phyloP scores from a whole-genome alignment of 2,888 invertebrate species.

The Megalurothrips usitatus region DNA sequence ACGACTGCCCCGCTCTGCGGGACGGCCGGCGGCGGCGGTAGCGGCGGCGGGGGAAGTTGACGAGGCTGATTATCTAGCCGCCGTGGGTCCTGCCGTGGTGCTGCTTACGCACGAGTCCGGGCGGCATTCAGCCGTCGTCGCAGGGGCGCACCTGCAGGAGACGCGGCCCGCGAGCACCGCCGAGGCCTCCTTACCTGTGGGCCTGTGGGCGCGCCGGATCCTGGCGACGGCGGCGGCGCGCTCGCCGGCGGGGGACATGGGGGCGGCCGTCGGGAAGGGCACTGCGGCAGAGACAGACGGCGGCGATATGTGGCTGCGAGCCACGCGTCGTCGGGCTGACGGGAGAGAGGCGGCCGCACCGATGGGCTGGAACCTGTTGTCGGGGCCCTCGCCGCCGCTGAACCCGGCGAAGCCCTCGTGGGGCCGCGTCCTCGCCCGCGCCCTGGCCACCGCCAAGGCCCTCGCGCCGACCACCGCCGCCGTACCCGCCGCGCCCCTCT shows the following conservation, averaged over 20 bases:
- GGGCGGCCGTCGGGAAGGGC: not conserved
- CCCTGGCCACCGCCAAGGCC: not conserved
- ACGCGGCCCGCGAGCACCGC: no score
- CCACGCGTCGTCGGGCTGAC: not conserved
- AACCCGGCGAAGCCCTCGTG: not conserved
- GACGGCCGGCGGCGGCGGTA: no score
- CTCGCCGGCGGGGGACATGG: not conserved
- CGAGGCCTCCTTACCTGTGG: not conserved
- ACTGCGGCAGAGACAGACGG: not conserved
- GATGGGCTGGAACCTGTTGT: conserved; percentile 4
- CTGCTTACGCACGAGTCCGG: no score
- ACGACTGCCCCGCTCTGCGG: no score
- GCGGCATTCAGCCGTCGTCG: no score
- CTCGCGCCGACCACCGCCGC: not conserved
- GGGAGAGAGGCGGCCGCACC: not conserved
- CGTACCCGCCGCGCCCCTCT: not conserved
- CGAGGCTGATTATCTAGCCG: no score
- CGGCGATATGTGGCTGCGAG: no score
- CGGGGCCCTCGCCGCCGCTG: conserved; percentile 8
- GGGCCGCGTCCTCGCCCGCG: not conserved
- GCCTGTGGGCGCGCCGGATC: not conserved
- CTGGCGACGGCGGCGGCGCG: not conserved
- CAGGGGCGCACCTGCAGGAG: no score
- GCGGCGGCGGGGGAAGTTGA: no score
- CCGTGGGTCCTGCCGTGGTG: no score